Conservation (phyloP, 2,113 vertebrate genomes). For the Lepus europaeus region DNA sequence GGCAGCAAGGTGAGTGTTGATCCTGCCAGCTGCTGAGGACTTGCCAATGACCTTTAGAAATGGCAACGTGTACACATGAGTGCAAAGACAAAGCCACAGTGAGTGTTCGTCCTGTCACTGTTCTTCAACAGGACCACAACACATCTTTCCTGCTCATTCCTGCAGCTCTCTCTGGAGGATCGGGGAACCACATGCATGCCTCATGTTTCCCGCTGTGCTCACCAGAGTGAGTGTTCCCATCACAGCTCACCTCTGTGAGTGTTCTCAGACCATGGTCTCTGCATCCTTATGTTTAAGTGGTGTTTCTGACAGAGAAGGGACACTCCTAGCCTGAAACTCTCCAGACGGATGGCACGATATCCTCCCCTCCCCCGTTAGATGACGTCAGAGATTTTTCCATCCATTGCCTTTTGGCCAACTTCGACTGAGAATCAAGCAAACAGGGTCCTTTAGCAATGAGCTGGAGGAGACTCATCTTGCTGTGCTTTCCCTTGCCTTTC, state of each 20-base stretch:
- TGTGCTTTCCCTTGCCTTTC: not conserved
- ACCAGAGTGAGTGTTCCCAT: not conserved
- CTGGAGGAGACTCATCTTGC: no score
- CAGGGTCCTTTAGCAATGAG: not conserved
- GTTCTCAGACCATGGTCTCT: not conserved
- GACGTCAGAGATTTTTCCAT: not conserved
- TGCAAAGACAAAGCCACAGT: not conserved
- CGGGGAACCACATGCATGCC: not conserved
- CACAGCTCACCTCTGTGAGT: no score
- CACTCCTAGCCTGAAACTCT: not conserved
- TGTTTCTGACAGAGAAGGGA: not conserved
- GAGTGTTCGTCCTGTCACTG: not conserved
- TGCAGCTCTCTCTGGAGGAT: not conserved
- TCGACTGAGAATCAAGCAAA: not conserved
- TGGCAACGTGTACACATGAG: not conserved
- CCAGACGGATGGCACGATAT: not conserved
- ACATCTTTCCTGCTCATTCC: not conserved
- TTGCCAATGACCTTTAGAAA: not conserved
- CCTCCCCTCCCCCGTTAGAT: not conserved
- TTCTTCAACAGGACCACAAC: not conserved
- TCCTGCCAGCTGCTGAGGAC: no score
- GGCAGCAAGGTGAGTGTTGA: rapidly evolving
- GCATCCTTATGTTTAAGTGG: not conserved
- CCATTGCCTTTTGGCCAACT: not conserved
- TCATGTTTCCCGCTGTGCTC: not conserved